Percentiles rank a stretch among this genome's conserved stretches.
phyloP scores from a whole-genome alignment of 2,888 invertebrate species.

The Torymus aiolomorphi region DNA sequence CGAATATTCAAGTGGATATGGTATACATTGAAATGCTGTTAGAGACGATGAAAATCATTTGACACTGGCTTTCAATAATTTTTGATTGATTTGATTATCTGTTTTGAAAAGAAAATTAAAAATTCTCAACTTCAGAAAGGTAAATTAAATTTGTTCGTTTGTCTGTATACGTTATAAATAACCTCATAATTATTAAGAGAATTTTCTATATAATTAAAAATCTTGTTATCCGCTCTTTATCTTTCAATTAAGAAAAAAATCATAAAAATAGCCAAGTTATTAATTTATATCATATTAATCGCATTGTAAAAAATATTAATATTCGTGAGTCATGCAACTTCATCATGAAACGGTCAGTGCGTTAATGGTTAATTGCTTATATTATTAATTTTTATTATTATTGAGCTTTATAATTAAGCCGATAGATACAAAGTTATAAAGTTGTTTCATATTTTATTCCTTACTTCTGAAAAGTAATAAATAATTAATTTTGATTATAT shows the following conservation, averaged over 20 bases:
- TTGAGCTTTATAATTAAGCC: neutral
- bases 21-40: no score
- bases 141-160: no score
- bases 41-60: no score
- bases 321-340: slow-evolving; percentile 28
- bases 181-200: no score
- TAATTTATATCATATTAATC: neutral
- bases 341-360: slow-evolving; percentile 3
- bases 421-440: slow-evolving; percentile 10
- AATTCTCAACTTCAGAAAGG: no score
- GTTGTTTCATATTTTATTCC: slow-evolving; percentile 29
- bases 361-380: slow-evolving; percentile 28
- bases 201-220: no score
- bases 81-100: no score
- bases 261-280: slow-evolving; percentile 20
- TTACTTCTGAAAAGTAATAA: slow-evolving; percentile 27
- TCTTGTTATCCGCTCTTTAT: no score
- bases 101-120: no score
- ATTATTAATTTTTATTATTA: slow-evolving; percentile 12
- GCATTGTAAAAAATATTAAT: slow-evolving; percentile 11
- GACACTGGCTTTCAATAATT: no score
- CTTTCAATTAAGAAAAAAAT: neutral
- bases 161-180: no score
- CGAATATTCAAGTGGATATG: no score
- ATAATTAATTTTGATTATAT: neutral